Conservation (phyloP, 2,888 invertebrate genomes). For the Pocota personata region DNA sequence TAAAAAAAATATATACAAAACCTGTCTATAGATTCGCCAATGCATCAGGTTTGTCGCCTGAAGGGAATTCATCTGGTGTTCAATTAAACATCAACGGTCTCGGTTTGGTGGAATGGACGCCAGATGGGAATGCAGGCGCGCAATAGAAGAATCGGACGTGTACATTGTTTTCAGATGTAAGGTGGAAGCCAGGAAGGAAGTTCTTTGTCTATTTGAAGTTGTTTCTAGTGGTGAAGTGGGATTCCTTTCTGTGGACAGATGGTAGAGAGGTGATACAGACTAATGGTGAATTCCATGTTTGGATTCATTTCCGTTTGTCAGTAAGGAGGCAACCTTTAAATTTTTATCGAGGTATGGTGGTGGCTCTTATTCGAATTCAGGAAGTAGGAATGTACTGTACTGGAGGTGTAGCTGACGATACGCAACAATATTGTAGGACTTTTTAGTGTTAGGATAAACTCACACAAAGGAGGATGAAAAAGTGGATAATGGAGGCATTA, state of each 20-base stretch:
- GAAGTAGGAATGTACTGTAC: too few relatives aligned
- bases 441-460: too few relatives aligned
- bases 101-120: constrained; percentile 40
- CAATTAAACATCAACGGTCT: constrained; percentile 70
- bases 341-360: too few relatives aligned
- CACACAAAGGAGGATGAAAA: too few relatives aligned
- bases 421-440: too few relatives aligned
- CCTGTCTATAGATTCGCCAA: constrained; percentile 47
- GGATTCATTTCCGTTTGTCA: constrained; percentile 40
- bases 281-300: too few relatives aligned
- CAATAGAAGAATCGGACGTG: constrained; percentile 42
- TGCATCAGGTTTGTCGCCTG: constrained; percentile 64
- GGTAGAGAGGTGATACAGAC: too few relatives aligned
- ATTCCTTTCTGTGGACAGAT: constrained; percentile 25
- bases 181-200: background rate
- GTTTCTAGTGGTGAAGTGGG: constrained; percentile 3
- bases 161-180: background rate
- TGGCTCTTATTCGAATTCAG: too few relatives aligned
- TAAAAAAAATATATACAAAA: constrained; percentile 12
- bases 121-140: constrained; percentile 51
- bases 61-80: constrained; percentile 73
- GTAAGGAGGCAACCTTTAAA: background rate
- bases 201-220: constrained; percentile 27
- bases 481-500: too few relatives aligned
- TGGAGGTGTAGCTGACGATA: too few relatives aligned